Evolutionary conservation across 2,888 invertebrate species (phyloP), one percentile per base, ranked within the genome.

Genomic region (Platycnemis pennipes): DNA sequence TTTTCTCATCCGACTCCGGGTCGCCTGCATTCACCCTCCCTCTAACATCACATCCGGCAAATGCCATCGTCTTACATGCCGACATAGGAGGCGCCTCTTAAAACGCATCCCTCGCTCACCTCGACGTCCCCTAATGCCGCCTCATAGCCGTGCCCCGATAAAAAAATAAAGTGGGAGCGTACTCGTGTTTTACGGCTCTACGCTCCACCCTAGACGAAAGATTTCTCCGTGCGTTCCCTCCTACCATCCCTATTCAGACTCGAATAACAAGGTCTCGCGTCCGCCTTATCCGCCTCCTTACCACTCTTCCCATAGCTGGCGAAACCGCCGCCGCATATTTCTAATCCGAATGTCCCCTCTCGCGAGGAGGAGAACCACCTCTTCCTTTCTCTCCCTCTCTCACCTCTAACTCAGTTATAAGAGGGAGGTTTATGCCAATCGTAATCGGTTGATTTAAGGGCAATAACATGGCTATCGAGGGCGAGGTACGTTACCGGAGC

Each of bases 381-480:
- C 37, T 37, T 31, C 69, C 8, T 69, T n/a, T 77, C 37, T 37
- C 37, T 19, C 77, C 37, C 77, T 77, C n/a, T n/a, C 77, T 77
- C 77, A 5, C 13, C 13, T 37, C 77, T 77, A 8, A 77, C 37
- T 77, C 77, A 77, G 4, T 7, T 4, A 77, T 77, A 26, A 77
- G 37, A 37, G 37, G 77, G 13, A 1, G 77, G 31, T 77, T 77
- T 37, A 37, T 77, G 77, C 77, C 77, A 77, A 77, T 77, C 77
- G 77, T 77, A 77, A 77, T 77, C 77, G 77, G 11, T 8, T 77
- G 77, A 77, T 77, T 77, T 77, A 77, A 77, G 77, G 37, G 77
- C 77, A 77, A 77, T 77, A 77, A 77, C 77, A 37, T 37, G 77
- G 77, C 31, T 37, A 77, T 16, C 37, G 37, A 37, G 13, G 31